phyloP scores from a whole-genome alignment of 2,797 vertebrate species.

The Chrysocyon brachyurus region DNA sequence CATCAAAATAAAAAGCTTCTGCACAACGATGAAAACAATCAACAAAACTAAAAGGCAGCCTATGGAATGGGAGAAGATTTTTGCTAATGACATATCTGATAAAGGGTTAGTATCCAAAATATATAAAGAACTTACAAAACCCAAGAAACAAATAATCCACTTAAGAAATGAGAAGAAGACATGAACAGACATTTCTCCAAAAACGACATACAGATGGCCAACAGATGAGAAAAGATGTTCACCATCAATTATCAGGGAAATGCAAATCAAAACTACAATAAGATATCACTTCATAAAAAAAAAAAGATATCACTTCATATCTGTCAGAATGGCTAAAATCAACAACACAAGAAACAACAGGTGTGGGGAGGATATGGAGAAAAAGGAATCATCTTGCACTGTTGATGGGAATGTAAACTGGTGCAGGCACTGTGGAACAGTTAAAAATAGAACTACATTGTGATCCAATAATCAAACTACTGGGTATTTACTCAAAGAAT shows the following conservation, averaged over 20 bases:
- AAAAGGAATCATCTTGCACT: not conserved
- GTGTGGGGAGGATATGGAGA: not conserved
- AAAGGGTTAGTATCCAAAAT: not conserved
- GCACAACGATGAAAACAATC: not conserved
- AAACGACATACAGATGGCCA: not conserved
- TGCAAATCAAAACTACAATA: not conserved
- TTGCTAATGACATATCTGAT: not conserved
- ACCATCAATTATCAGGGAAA: not conserved
- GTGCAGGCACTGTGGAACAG: not conserved
- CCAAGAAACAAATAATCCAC: not conserved
- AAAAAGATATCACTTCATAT: not conserved
- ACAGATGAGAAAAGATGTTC: not conserved
- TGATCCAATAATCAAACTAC: too few species aligned
- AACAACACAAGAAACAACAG: not conserved
- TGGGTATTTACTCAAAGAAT: too few species aligned
- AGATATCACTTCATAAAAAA: not conserved
- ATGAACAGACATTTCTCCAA: not conserved
- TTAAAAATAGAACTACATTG: not conserved
- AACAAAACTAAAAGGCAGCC: not conserved
- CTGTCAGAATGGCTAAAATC: not conserved
- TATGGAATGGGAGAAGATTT: not conserved
- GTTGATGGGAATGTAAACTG: not conserved
- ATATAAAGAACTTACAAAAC: not conserved
- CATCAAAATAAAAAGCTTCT: not conserved
- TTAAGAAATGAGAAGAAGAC: not conserved